Evolutionary conservation across 2,888 invertebrate genomes (phyloP).

Genomic region (Amiota communis): DNA sequence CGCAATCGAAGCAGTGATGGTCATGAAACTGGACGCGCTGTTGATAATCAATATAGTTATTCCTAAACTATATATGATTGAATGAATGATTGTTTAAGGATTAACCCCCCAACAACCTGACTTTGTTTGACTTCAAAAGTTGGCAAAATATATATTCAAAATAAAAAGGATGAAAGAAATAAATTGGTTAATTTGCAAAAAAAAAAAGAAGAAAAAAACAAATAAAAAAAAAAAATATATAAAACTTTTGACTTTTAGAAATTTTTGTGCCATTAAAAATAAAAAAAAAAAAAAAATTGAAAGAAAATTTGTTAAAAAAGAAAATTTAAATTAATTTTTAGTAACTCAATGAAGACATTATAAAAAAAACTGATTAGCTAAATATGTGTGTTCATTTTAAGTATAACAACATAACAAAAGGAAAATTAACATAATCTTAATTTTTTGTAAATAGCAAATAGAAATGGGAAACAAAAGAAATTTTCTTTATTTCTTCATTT

Average conservation of each 20-base stretch:
- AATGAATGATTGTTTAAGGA: neutral
- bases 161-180: neutral
- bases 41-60: conserved; percentile 89
- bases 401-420: conserved; percentile 46
- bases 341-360: conserved; percentile 22
- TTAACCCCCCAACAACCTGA: neutral
- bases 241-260: conserved; percentile 26
- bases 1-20: conserved; percentile 39
- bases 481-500: neutral
- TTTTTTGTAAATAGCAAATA: conserved; percentile 14
- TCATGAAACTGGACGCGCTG: conserved; percentile 76
- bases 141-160: neutral
- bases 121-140: neutral
- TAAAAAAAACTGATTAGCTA: conserved; percentile 48
- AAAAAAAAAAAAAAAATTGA: neutral
- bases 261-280: conserved; percentile 25
- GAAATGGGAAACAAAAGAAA: neutral
- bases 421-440: conserved; percentile 9
- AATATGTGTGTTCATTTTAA: conserved; percentile 66
- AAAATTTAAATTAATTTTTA: conserved; percentile 19
- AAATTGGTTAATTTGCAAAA: neutral
- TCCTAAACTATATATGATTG: conserved; percentile 73
- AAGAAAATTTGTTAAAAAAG: conserved; percentile 4
- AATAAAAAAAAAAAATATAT: too few relatives aligned
- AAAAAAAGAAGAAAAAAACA: conserved; percentile 2